These are phyloP conservation scores for Platichthys flesus DNA, from an alignment of 2,113 vertebrate species.

Conservation along the genomic window DNA sequence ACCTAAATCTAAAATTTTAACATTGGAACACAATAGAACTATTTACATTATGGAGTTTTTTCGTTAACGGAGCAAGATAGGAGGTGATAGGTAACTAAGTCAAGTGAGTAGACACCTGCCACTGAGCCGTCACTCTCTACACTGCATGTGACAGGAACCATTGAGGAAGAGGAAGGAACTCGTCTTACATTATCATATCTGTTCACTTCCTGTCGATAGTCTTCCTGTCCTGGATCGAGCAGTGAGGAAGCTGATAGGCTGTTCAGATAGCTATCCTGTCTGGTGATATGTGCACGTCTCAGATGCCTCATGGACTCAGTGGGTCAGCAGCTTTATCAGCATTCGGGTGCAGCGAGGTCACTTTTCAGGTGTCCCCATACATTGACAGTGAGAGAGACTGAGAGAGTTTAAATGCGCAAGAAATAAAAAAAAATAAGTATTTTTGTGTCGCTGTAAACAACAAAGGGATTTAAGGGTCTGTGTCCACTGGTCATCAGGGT, in stretches of 20 bases:
- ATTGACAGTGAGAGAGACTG: not conserved
- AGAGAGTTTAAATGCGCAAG: not conserved
- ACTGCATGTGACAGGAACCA: not conserved
- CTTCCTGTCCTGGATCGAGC: constrained; percentile 2
- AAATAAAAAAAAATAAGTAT: not conserved
- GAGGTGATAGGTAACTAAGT: too few species aligned
- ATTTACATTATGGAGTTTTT: too few species aligned
- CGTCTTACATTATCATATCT: not conserved
- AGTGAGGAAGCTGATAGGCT: not conserved
- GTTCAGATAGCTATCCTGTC: not conserved
- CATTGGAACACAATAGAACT: too few species aligned
- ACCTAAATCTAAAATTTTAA: too few species aligned
- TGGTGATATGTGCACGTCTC: not conserved
- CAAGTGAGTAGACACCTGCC: not conserved
- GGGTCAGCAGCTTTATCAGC: constrained; percentile 1
- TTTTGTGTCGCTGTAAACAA: too few species aligned
- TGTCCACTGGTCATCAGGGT: not conserved
- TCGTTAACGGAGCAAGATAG: too few species aligned
- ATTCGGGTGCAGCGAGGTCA: not conserved
- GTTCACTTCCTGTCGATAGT: constrained; percentile 11
- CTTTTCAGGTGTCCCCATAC: not conserved
- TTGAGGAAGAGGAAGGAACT: not conserved
- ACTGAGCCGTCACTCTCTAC: not conserved
- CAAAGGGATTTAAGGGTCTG: too few species aligned
- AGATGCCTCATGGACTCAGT: not conserved